A percentile compares a stretch with the other conserved stretches of the same genome.
Conservation (phyloP, 2,113 vertebrate species). For the Brachyistius frenatus region DNA sequence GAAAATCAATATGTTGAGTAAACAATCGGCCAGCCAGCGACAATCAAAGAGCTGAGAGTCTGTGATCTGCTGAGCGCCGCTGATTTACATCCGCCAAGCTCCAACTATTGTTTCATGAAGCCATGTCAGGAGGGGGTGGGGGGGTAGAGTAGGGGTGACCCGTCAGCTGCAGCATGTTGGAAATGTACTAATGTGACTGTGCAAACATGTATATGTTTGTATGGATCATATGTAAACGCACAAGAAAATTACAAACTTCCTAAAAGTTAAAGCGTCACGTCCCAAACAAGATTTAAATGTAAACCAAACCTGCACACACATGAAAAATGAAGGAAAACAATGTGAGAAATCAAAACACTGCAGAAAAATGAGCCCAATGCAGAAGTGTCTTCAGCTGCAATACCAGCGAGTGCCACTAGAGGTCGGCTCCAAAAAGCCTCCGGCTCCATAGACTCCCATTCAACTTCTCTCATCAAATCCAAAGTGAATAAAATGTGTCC, state of each 20-base stretch:
- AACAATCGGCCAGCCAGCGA: slow-evolving; percentile 59
- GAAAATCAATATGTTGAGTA: slow-evolving; percentile 63
- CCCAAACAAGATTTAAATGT: slow-evolving; percentile 9
- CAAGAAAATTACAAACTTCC: background rate
- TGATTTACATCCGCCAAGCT: slow-evolving; percentile 41
- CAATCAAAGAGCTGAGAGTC: slow-evolving; percentile 6
- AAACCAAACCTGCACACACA: background rate
- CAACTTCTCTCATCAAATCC: too few relatives aligned
- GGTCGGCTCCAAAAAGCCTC: too few relatives aligned
- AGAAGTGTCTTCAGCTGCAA: too few relatives aligned
- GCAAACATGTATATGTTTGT: slow-evolving; percentile 8
- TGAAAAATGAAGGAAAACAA: background rate
- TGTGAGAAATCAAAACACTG: background rate
- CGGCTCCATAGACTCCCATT: too few relatives aligned
- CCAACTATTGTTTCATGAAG: slow-evolving; percentile 39
- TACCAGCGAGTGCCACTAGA: too few relatives aligned
- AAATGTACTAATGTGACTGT: background rate
- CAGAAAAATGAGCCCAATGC: too few relatives aligned
- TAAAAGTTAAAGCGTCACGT: background rate
- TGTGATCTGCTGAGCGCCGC: background rate
- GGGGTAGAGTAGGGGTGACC: background rate
- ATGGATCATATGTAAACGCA: background rate
- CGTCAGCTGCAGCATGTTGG: background rate
- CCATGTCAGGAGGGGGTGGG: slow-evolving; percentile 29
- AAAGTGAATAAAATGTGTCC: too few relatives aligned